A percentile compares a stretch with the other conserved stretches of the same genome.
phyloP scores from a whole-genome alignment of 2,888 invertebrate genomes.

The Rotaria sp. region DNA sequence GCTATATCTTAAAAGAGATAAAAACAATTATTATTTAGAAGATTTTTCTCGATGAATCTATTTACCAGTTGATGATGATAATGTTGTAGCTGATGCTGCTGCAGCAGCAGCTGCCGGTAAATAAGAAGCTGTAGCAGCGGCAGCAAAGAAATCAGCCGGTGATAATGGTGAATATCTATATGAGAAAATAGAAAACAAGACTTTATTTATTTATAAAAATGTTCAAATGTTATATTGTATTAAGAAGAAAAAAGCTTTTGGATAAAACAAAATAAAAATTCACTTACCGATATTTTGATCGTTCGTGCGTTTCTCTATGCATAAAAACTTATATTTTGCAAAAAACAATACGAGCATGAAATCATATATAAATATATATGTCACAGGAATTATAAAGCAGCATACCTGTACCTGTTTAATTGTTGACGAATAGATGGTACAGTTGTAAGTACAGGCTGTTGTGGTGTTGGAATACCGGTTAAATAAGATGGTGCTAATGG shows the following conservation, averaged over 20 bases:
- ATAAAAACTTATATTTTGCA: background rate
- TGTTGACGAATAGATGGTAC: constrained; percentile 23
- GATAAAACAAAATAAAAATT: background rate
- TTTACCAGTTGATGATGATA: constrained; percentile 18
- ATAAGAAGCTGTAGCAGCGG: constrained; percentile 30
- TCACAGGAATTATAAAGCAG: background rate
- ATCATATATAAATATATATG: background rate
- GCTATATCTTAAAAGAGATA: background rate
- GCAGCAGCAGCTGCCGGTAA: constrained; percentile 25
- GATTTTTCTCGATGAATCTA: background rate
- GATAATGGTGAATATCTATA: constrained; percentile 18
- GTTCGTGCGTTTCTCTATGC: constrained; percentile 23
- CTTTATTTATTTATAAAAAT: background rate
- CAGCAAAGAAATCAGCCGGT: constrained; percentile 22
- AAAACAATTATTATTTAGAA: background rate
- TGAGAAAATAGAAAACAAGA: background rate
- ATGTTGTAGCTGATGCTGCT: constrained; percentile 41
- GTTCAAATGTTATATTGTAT: background rate
- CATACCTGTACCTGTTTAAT: constrained; percentile 29
- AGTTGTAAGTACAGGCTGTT: background rate
- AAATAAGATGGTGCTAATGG: constrained; percentile 39
- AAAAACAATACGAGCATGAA: constrained; percentile 1
- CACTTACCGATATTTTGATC: constrained; percentile 27
- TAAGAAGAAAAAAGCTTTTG: background rate
- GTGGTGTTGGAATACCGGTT: background rate